These are phyloP conservation scores for Neosilurus hyrtlii DNA, from an alignment of 2,797 vertebrate species.

Conservation along the genomic window DNA sequence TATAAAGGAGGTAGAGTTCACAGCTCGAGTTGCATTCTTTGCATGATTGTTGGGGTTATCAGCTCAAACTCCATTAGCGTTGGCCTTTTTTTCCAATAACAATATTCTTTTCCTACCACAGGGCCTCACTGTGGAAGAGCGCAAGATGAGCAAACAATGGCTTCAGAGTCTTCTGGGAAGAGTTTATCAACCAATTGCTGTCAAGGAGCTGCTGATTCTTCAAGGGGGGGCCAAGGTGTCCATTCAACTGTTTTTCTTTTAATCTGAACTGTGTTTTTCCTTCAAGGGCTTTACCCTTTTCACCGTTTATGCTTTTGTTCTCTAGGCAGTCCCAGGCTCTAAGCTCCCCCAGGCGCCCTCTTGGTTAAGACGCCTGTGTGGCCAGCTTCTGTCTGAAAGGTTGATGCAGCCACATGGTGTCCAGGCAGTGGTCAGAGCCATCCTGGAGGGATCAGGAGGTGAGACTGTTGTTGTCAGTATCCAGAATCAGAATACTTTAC, in stretches of 20 bases:
- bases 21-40: not conserved
- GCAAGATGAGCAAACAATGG: slow-evolving; percentile 66
- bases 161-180: slow-evolving; percentile 78
- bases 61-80: not conserved
- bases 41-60: not conserved
- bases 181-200: slow-evolving; percentile 86
- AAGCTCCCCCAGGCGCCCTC: slow-evolving; percentile 64
- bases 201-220: slow-evolving; percentile 87
- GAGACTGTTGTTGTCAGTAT: slow-evolving; percentile 44
- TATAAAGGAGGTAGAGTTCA: not conserved
- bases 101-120: slow-evolving; percentile 42
- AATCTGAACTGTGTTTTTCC: not conserved
- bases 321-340: slow-evolving; percentile 53
- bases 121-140: slow-evolving; percentile 76
- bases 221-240: slow-evolving; percentile 85
- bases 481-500: too few relatives aligned
- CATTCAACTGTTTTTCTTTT: not conserved
- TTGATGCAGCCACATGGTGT: slow-evolving; percentile 83
- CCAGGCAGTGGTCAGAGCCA: slow-evolving; percentile 84
- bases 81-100: not conserved
- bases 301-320: not conserved
- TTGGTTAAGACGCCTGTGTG: slow-evolving; percentile 87
- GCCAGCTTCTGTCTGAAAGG: slow-evolving; percentile 87
- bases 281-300: not conserved
- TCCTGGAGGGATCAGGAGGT: slow-evolving; percentile 87